These are phyloP conservation scores for Oncorhynchus clarkii DNA, from an alignment of 2,113 vertebrate genomes.

Conservation along the genomic window DNA sequence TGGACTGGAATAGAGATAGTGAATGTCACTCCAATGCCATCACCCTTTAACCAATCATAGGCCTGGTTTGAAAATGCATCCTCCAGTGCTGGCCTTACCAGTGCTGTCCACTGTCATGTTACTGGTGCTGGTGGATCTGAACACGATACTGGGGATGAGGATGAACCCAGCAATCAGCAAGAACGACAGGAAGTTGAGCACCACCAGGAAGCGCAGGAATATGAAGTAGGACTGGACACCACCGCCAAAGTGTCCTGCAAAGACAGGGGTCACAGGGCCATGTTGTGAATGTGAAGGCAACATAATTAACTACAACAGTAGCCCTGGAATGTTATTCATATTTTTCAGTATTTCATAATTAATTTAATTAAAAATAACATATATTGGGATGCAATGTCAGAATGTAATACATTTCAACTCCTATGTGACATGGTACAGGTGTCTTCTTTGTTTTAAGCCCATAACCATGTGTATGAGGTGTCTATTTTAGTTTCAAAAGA, in stretches of 20 bases:
- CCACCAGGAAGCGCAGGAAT: constrained; percentile 83
- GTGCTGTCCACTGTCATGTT: constrained; percentile 34
- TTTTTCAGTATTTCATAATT: too few species aligned
- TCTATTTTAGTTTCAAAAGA: too few species aligned
- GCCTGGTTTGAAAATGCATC: background rate
- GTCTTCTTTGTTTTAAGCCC: too few species aligned
- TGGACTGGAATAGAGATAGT: background rate
- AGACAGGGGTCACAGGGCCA: background rate
- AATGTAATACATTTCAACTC: too few species aligned
- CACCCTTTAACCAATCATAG: background rate
- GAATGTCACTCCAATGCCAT: background rate
- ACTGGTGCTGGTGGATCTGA: constrained; percentile 38
- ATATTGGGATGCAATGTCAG: too few species aligned
- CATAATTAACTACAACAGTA: background rate
- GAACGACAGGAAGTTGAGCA: constrained; percentile 81
- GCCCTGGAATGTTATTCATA: too few species aligned
- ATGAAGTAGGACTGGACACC: constrained; percentile 85
- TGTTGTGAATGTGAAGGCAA: background rate
- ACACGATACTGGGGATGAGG: constrained; percentile 72
- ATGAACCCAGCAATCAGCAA: constrained; percentile 75
- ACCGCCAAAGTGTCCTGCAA: constrained; percentile 84
- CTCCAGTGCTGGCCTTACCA: constrained; percentile 33
- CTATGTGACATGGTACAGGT: too few species aligned
- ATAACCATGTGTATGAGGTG: too few species aligned
- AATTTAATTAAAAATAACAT: too few species aligned